Percentiles rank a stretch among this genome's conserved stretches.
Evolutionary conservation across 2,113 vertebrate genomes (phyloP).

Genomic region (Mustela nigripes): DNA sequence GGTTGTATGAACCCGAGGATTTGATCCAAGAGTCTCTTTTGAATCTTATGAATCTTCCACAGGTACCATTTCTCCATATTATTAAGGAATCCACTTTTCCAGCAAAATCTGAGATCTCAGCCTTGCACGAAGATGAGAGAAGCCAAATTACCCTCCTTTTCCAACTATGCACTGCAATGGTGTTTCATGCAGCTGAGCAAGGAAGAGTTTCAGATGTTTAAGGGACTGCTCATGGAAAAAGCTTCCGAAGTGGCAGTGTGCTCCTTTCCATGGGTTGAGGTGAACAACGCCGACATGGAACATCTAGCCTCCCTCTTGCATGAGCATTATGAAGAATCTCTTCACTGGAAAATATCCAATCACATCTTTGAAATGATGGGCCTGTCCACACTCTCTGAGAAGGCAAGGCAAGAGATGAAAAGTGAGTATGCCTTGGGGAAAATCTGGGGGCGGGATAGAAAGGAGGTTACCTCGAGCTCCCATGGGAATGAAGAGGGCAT

Average conservation of each 20-base stretch:
- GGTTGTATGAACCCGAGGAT: not conserved
- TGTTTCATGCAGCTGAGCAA: not conserved
- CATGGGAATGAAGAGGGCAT: no score
- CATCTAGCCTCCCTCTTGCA: not conserved
- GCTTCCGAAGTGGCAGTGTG: fast-evolving
- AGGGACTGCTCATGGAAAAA: not conserved
- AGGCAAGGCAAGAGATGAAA: not conserved
- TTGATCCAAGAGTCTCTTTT: not conserved
- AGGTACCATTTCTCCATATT: not conserved
- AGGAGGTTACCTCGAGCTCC: no score
- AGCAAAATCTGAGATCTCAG: no score
- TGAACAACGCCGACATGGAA: fast-evolving
- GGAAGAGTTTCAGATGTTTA: slow-evolving; percentile 46
- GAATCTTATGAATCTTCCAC: not conserved
- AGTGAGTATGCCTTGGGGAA: not conserved
- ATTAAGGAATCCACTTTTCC: not conserved
- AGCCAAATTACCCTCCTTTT: not conserved
- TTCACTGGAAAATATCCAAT: not conserved
- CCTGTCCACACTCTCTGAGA: not conserved
- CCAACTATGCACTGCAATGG: not conserved
- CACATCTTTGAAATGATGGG: slow-evolving; percentile 48
- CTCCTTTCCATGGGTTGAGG: fast-evolving
- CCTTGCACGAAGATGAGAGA: not conserved
- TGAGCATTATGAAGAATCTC: fast-evolving
- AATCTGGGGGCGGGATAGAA: not conserved